Conservation (phyloP, 2,888 invertebrate genomes). For the Ophion slaviceki region DNA sequence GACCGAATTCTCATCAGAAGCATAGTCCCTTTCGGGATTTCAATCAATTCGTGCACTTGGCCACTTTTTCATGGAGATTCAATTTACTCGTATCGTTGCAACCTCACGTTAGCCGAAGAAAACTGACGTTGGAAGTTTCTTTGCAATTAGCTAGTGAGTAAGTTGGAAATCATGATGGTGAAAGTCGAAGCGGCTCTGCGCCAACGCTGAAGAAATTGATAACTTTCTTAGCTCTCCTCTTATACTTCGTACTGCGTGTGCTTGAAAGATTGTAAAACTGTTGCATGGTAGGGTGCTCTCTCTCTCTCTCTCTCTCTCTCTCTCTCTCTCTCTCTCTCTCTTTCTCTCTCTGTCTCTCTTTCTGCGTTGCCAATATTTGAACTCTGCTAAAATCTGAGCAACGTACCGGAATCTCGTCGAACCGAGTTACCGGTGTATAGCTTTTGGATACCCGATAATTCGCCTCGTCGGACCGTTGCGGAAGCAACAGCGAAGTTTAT, state of each 20-base stretch:
- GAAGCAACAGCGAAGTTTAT: constrained; percentile 32
- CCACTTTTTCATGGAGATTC: neutral
- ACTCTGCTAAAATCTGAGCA: neutral
- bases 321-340: neutral
- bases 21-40: neutral
- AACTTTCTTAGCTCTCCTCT: neutral
- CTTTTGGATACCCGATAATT: constrained; percentile 30
- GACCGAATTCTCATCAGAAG: neutral
- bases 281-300: neutral
- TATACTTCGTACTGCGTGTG: neutral
- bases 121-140: neutral
- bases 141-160: neutral
- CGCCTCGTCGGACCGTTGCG: neutral
- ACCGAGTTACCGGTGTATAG: constrained; percentile 4
- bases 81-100: too few species aligned
- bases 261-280: neutral
- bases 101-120: too few species aligned
- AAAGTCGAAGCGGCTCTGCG: neutral
- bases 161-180: neutral
- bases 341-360: too few species aligned
- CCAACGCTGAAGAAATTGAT: neutral
- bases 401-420: constrained; percentile 16
- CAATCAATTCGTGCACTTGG: neutral
- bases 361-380: neutral
- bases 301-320: neutral